Evolutionary conservation across 2,888 invertebrate genomes (phyloP).

Genomic region (Nasonovia ribisnigri): DNA sequence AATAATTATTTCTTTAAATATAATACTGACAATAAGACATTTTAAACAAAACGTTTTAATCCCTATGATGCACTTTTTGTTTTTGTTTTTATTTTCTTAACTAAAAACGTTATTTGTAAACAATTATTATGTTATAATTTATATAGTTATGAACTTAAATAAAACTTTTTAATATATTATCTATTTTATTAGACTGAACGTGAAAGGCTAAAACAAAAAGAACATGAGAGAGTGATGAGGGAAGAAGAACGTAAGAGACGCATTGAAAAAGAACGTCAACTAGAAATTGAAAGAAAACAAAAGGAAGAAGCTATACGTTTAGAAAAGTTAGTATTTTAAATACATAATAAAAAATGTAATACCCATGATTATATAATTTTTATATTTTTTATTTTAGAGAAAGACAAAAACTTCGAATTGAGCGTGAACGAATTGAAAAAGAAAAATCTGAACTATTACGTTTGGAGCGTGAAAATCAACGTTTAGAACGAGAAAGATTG

Average conservation of each 20-base stretch:
- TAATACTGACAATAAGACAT: background rate
- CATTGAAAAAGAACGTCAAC: constrained; percentile 82
- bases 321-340: constrained; percentile 72
- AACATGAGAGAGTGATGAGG: constrained; percentile 82
- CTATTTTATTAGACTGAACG: constrained; percentile 76
- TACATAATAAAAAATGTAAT: background rate
- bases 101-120: background rate
- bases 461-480: constrained; percentile 86
- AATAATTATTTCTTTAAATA: constrained; percentile 56
- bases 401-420: constrained; percentile 83
- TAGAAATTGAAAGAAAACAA: constrained; percentile 86
- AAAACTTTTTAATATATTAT: background rate
- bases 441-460: constrained; percentile 88
- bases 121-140: background rate
- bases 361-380: background rate
- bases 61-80: background rate
- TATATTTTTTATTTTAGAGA: constrained; percentile 72
- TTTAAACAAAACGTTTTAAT: background rate
- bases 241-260: constrained; percentile 86
- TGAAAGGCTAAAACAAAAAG: constrained; percentile 80
- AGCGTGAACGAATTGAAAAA: constrained; percentile 88
- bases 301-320: constrained; percentile 87
- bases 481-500: constrained; percentile 74
- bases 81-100: background rate
- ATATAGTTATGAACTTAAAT: background rate